Evolutionary conservation across 1,140 invertebrate genomes (phyloP).

Genomic region (Drosophila guanche): DNA sequence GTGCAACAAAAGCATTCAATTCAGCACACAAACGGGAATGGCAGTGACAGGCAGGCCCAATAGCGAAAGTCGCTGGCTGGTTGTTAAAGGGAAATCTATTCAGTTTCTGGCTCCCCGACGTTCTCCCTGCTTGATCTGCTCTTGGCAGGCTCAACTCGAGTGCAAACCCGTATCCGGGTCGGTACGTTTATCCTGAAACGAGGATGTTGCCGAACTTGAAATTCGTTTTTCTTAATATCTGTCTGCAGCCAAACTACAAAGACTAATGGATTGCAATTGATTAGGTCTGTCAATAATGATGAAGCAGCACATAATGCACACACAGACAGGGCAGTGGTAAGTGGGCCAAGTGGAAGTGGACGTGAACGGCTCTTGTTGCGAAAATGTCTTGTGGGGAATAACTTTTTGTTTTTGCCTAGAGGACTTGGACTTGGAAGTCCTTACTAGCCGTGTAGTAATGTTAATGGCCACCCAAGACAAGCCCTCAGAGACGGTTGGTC

Average conservation of each 20-base stretch:
- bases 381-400: constrained; percentile 49
- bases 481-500: no score
- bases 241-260: constrained; percentile 40
- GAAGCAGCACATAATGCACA: constrained; percentile 29
- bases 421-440: not conserved
- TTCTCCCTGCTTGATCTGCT: no score
- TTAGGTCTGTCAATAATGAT: constrained; percentile 63
- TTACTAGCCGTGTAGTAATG: not conserved
- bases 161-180: no score
- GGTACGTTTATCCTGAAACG: no score
- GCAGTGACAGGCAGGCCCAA: not conserved
- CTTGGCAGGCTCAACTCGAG: no score
- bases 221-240: constrained; percentile 21
- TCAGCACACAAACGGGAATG: not conserved
- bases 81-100: no score
- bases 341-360: constrained; percentile 24
- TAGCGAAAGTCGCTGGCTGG: no score
- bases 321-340: constrained; percentile 21
- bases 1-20: not conserved
- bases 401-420: constrained; percentile 24
- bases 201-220: not conserved
- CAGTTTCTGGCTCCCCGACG: no score
- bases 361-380: constrained; percentile 41
- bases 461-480: constrained; percentile 14
- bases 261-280: constrained; percentile 70